Evolutionary conservation across 2,113 vertebrate species (phyloP), one percentile per base, ranked within the genome.

Genomic region (Paralichthys olivaceus): DNA sequence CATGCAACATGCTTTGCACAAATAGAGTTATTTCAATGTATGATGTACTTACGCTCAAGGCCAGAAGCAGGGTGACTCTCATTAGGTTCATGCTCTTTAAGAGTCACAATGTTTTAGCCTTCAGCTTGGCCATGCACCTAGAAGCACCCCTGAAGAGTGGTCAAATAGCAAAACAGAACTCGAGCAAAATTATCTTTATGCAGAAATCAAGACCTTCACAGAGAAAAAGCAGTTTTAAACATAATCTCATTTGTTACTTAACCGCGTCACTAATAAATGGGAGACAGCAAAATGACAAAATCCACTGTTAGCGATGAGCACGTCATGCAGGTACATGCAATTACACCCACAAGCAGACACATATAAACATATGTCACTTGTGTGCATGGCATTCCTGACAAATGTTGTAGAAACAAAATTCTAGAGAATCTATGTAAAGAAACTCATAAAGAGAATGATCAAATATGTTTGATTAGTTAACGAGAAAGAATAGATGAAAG

Each of bases 81-180:
- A 67, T 83, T 82, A 88, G 74, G 61, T 51, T 84, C 90, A 90
- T 91, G 89, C 88, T 89, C 64, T 88, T 76, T 81, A 74, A 75
- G 77, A 76, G 88, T 40, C 76, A 83, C 61, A 90, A 32, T 28
- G 81, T 70, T 92, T 85, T 69, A 91, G 84, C 75, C 88, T 72
- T 87, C 87, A 88, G 61, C 71, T 67, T 51, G 79, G 76, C 79
- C 84, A 93, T 92, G 84, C 90, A 91, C 43, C 80, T 79, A 69
- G 65, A 80, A 62, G 75, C 45, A 49, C 13, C 76, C 88, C 87
- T 87, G 66, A 88, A 72, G 84, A 92, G 75, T 88, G 86, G 87
- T 81, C 66, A 85, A 72, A 77, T 53, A 73, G 87, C 80, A 84
- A 82, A 89, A 77, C 64, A 88, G 49, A 91, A 51, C 90, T 80